Evolutionary conservation across 30 jellyfish, hydroid and myxozoan genomes (phyloP).

Genomic region (Aurelia sp.): DNA sequence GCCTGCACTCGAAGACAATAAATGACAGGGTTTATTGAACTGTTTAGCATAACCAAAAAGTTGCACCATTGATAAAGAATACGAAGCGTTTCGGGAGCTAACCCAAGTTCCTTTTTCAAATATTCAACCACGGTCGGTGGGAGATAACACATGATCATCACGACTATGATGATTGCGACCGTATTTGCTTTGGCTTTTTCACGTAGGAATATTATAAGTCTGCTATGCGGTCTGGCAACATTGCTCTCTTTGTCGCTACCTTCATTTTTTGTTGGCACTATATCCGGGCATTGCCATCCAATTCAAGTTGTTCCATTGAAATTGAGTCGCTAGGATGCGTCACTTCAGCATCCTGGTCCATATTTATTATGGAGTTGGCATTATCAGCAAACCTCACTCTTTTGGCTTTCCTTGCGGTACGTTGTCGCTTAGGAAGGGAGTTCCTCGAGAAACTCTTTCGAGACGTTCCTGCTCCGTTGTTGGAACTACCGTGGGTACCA

Average conservation of each 20-base stretch:
- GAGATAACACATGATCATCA: slow-evolving; percentile 19
- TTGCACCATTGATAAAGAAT: slow-evolving; percentile 11
- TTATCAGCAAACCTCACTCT: too few relatives aligned
- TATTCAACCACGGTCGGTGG: slow-evolving; percentile 15
- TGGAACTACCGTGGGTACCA: too few relatives aligned
- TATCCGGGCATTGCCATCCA: too few relatives aligned
- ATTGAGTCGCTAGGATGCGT: too few relatives aligned
- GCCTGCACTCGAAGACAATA: slow-evolving; percentile 16
- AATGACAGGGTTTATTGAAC: slow-evolving; percentile 32
- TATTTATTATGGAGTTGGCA: too few relatives aligned
- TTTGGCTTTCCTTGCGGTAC: neutral
- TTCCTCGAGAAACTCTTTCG: too few relatives aligned
- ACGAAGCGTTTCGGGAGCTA: neutral
- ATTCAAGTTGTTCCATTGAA: too few relatives aligned
- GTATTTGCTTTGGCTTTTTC: slow-evolving; percentile 15
- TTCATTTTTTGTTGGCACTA: too few relatives aligned
- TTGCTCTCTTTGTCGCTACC: neutral
- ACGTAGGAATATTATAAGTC: neutral
- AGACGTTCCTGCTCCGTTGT: too few relatives aligned
- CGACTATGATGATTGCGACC: slow-evolving; percentile 2
- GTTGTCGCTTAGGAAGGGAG: too few relatives aligned
- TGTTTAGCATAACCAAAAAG: slow-evolving; percentile 10
- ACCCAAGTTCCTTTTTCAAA: neutral
- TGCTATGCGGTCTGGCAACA: neutral
- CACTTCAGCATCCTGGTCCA: too few relatives aligned